Conservation (phyloP, 2,113 vertebrate genomes). For the Pseudorhombus dupliciocellatus region DNA sequence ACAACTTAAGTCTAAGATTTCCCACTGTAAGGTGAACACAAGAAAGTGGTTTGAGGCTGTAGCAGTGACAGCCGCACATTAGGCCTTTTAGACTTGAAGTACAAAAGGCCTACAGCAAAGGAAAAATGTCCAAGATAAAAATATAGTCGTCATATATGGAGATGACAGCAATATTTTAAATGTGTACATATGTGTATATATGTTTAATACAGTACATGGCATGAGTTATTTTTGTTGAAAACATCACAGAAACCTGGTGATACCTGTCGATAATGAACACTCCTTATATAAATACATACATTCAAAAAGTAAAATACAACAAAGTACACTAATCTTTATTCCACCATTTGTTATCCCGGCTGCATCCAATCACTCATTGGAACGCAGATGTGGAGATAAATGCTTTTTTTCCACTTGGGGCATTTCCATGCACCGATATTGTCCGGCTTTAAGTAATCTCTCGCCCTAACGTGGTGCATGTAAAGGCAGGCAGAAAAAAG, state of each 20-base stretch:
- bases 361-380: conserved; percentile 16
- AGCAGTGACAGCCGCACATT: background rate
- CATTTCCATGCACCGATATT: background rate
- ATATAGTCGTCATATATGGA: background rate
- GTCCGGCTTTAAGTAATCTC: conserved; percentile 11
- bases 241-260: conserved; percentile 12
- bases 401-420: background rate
- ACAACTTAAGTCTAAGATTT: background rate
- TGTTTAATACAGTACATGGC: conserved; percentile 39
- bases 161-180: background rate
- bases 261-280: conserved; percentile 13
- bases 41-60: background rate
- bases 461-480: conserved; percentile 35
- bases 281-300: conserved; percentile 22
- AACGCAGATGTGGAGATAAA: background rate
- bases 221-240: conserved; percentile 46
- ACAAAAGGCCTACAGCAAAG: conserved; percentile 7
- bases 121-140: background rate
- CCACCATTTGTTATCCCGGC: conserved; percentile 2
- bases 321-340: conserved; percentile 17
- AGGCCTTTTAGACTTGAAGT: background rate
- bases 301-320: conserved; percentile 8
- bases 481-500: conserved; percentile 53
- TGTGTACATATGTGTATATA: background rate
- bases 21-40: conserved; percentile 4